A percentile compares a stretch with the other conserved stretches of the same genome.
Conservation (phyloP, 1,140 invertebrate genomes). For the Epicauta chinensis region DNA sequence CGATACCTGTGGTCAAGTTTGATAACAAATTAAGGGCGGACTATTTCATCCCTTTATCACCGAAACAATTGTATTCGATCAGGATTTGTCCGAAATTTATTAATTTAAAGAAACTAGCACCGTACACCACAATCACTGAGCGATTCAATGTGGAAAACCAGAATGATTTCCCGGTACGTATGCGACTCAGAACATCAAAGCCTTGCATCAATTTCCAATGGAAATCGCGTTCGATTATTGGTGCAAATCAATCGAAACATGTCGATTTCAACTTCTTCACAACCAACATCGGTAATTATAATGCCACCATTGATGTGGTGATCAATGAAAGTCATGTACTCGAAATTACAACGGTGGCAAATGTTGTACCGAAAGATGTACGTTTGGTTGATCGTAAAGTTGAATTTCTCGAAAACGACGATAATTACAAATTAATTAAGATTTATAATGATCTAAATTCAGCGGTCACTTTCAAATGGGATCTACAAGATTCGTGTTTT, state of each 20-base stretch:
- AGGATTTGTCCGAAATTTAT: constrained; percentile 6
- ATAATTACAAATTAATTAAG: constrained; percentile 16
- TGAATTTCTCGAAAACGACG: constrained; percentile 2
- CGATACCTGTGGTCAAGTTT: too few species aligned
- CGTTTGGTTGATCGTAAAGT: neutral
- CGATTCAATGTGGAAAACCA: constrained; percentile 1
- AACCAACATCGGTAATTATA: neutral
- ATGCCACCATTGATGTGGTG: constrained; percentile 3
- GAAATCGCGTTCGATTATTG: neutral
- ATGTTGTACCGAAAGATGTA: constrained; percentile 1
- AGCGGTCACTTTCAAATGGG: constrained; percentile 19
- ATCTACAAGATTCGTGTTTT: constrained; percentile 17
- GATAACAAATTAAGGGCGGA: neutral
- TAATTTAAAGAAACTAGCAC: neutral
- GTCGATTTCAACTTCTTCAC: constrained; percentile 1
- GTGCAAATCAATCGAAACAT: neutral
- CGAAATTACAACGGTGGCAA: neutral
- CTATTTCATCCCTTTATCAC: neutral
- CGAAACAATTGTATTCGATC: constrained; percentile 1
- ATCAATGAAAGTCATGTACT: constrained; percentile 1
- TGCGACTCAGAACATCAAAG: neutral
- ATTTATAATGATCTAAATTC: constrained; percentile 25
- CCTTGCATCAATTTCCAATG: neutral
- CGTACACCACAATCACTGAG: constrained; percentile 1
- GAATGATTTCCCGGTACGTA: constrained; percentile 3